A percentile compares a stretch with the other conserved stretches of the same genome.
Conservation (phyloP, 2,888 invertebrate genomes). For the Noctua fimbriata region DNA sequence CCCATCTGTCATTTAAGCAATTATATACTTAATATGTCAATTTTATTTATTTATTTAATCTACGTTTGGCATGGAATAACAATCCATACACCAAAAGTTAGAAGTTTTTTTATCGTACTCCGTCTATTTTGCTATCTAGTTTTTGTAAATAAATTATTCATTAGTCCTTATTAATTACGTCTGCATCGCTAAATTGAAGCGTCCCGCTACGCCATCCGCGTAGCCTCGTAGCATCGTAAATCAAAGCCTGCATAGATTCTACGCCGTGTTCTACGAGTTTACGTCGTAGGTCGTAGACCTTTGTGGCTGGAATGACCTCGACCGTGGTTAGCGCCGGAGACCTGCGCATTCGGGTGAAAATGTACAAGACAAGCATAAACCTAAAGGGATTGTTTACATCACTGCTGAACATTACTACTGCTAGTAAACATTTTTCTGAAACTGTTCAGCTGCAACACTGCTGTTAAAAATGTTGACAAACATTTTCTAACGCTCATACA, state of each 20-base stretch:
- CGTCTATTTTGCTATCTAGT: background rate
- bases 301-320: constrained; percentile 14
- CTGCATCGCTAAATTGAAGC: background rate
- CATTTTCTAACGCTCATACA: too few species aligned
- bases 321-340: constrained; percentile 4
- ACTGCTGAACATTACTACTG: too few species aligned
- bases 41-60: background rate
- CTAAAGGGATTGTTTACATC: background rate
- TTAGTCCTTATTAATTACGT: too few species aligned
- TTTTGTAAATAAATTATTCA: background rate
- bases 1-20: background rate
- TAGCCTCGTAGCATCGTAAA: background rate
- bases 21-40: background rate
- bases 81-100: too few species aligned
- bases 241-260: background rate
- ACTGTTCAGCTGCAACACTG: too few species aligned
- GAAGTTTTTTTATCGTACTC: background rate
- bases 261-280: background rate
- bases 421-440: background rate
- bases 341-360: constrained; percentile 41
- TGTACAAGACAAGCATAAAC: constrained; percentile 14
- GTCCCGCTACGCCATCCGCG: background rate
- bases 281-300: background rate
- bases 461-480: too few species aligned
- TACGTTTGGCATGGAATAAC: background rate